These are phyloP conservation scores for Phenganax marumi DNA, from an alignment of 92 coral and sea anemone species.

Conservation along the genomic window DNA sequence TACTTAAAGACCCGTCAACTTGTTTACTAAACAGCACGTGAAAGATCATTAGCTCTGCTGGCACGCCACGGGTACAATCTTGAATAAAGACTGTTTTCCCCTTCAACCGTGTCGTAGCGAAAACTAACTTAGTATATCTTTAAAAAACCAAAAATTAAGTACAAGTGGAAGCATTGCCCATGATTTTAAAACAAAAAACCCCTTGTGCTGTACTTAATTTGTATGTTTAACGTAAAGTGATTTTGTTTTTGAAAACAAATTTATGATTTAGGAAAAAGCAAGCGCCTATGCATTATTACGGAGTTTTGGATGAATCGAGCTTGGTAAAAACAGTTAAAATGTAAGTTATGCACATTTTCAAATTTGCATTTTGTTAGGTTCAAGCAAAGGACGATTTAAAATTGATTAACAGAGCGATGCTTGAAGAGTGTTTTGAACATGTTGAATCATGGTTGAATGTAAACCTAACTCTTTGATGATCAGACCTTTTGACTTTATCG, in stretches of 20 bases:
- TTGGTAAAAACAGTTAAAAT: conserved; percentile 29
- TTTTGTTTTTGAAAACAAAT: not conserved
- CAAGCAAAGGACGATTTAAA: not conserved
- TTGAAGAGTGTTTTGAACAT: too few relatives aligned
- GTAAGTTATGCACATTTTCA: conserved; percentile 13
- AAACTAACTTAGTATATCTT: too few relatives aligned
- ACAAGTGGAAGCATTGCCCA: too few relatives aligned
- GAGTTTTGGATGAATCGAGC: conserved; percentile 33
- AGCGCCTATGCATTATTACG: conserved; percentile 23
- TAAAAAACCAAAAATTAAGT: too few relatives aligned
- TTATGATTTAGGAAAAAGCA: conserved; percentile 19
- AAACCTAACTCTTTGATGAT: too few relatives aligned
- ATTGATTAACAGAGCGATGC: too few relatives aligned
- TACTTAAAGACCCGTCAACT: not conserved
- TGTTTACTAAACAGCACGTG: not conserved
- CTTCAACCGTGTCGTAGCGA: too few relatives aligned
- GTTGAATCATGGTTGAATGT: too few relatives aligned
- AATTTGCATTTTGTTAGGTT: not conserved
- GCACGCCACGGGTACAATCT: too few relatives aligned
- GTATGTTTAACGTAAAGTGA: not conserved
- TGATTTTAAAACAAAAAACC: not conserved
- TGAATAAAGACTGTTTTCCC: too few relatives aligned
- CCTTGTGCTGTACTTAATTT: not conserved
- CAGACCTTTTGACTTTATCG: too few relatives aligned
- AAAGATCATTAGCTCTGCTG: too few relatives aligned